Conservation (phyloP, 2,888 invertebrate species). For the Eilema depressum region DNA sequence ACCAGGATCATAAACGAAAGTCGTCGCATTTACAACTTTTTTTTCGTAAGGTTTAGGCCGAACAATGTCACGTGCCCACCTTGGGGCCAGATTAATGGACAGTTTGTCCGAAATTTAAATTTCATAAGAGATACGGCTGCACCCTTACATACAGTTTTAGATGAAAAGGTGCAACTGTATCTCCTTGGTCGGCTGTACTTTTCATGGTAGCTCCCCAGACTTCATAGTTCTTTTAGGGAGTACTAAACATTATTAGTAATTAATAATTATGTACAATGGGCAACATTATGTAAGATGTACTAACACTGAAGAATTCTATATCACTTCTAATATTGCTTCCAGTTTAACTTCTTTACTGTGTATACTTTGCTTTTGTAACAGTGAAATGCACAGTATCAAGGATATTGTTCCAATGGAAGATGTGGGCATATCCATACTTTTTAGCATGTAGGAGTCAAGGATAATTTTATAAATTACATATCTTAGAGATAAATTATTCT, state of each 20-base stretch:
- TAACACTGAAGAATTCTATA: conserved; percentile 14
- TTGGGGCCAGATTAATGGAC: background rate
- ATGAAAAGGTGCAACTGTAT: no score
- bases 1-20: background rate
- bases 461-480: background rate
- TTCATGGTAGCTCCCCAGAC: conserved; percentile 10
- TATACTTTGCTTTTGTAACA: no score
- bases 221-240: background rate
- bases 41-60: no score
- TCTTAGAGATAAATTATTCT: conserved; percentile 3
- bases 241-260: no score
- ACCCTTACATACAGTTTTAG: no score
- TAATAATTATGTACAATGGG: conserved; percentile 34
- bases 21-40: background rate
- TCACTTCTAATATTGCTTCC: background rate
- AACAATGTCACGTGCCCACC: background rate
- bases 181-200: no score
- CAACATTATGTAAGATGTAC: conserved; percentile 19
- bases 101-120: conserved; percentile 6
- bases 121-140: no score
- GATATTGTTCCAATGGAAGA: background rate
- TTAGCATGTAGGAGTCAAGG: background rate
- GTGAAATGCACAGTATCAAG: background rate
- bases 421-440: background rate
- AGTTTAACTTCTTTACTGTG: background rate